These are phyloP conservation scores for Acipenser ruthenus DNA, from an alignment of 2,797 vertebrate genomes.

Conservation along the genomic window DNA sequence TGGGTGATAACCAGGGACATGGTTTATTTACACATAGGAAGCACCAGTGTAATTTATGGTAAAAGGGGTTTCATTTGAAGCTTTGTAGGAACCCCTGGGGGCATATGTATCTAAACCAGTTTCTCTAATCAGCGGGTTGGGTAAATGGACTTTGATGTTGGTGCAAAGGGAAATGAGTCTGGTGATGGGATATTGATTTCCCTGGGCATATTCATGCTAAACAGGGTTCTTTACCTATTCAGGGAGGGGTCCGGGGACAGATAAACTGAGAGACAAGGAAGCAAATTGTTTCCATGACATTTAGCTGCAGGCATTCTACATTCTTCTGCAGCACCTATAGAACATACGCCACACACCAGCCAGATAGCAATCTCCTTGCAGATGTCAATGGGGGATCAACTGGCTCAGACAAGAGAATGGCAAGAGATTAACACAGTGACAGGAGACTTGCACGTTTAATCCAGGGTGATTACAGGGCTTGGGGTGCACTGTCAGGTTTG, in stretches of 20 bases:
- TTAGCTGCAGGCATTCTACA: no score
- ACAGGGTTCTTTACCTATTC: slow-evolving; percentile 2
- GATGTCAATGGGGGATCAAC: neutral
- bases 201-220: slow-evolving; percentile 9
- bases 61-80: slow-evolving; percentile 9
- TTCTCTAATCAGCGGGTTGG: slow-evolving; percentile 2
- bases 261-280: no score
- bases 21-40: slow-evolving; percentile 17
- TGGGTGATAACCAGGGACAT: no score
- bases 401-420: neutral
- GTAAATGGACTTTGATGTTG: slow-evolving; percentile 1
- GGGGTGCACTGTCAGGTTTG: no score
- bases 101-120: slow-evolving; percentile 22
- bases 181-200: slow-evolving; percentile 17
- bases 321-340: no score
- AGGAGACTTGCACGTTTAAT: neutral
- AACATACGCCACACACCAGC: no score
- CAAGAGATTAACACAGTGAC: neutral
- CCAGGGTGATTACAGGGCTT: no score
- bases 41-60: slow-evolving; percentile 15
- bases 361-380: neutral
- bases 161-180: slow-evolving; percentile 9
- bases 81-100: slow-evolving; percentile 16
- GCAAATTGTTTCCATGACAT: no score
- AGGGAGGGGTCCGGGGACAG: neutral